Percentiles rank a stretch among this genome's conserved stretches.
Evolutionary conservation across 64 coral and sea anemone species (phyloP).

Genomic region (Trachythela sp.): DNA sequence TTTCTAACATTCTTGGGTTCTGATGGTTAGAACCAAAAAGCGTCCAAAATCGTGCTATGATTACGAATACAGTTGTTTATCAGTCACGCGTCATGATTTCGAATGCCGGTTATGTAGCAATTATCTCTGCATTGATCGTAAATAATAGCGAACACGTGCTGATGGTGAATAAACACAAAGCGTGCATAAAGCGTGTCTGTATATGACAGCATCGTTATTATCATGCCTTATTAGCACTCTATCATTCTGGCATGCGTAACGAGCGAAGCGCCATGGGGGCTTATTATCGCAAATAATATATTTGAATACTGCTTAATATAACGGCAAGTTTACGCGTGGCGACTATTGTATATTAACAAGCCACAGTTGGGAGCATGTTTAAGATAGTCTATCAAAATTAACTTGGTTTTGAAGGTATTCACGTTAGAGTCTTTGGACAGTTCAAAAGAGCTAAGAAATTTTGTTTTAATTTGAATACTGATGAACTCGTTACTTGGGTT

Average conservation of each 20-base stretch:
- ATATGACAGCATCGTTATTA: neutral
- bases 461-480: no score
- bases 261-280: neutral
- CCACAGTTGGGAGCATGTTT: neutral
- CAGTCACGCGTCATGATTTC: neutral
- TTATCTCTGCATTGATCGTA: neutral
- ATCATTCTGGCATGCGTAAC: neutral
- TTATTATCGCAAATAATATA: neutral
- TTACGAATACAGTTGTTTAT: neutral
- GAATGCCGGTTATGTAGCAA: neutral
- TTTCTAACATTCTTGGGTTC: no score
- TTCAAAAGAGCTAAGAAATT: neutral
- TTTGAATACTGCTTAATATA: neutral
- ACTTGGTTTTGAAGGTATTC: neutral
- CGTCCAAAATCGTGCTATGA: no score
- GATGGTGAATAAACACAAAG: neutral
- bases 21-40: no score
- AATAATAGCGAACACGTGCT: neutral
- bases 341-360: neutral
- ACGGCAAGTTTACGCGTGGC: neutral
- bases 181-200: neutral
- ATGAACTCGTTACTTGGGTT: no score
- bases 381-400: neutral
- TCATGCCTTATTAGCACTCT: neutral
- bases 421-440: neutral